Conservation (phyloP, 2,113 vertebrate genomes). For the Pachyramphus minor region DNA sequence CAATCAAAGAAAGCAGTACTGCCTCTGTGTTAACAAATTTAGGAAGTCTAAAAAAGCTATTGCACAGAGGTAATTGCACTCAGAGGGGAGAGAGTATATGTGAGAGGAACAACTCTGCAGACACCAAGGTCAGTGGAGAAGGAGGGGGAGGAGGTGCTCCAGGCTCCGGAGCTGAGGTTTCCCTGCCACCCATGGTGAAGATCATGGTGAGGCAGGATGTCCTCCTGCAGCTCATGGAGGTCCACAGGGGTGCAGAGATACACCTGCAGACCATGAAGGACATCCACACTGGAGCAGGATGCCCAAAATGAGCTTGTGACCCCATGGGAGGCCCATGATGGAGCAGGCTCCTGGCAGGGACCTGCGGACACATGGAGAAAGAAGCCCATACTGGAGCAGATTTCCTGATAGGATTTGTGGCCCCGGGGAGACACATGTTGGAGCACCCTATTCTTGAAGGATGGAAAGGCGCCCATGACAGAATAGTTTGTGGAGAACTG, state of each 20-base stretch:
- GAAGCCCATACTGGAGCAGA: not conserved
- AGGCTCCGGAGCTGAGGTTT: accelerated
- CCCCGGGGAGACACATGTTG: not conserved
- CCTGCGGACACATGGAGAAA: not conserved
- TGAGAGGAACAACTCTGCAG: not conserved
- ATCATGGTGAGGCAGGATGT: not conserved
- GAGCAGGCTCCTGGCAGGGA: not conserved
- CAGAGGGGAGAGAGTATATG: too few species aligned
- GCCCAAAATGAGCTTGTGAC: not conserved
- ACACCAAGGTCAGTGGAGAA: not conserved
- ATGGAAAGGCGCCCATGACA: not conserved
- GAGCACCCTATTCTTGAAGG: not conserved
- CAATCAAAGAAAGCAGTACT: not conserved
- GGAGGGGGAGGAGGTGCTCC: not conserved
- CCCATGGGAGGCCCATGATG: too few species aligned
- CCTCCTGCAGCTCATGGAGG: not conserved
- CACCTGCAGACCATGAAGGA: not conserved
- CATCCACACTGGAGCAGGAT: accelerated
- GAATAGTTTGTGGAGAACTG: not conserved
- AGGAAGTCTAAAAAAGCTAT: not conserved
- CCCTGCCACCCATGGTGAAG: accelerated
- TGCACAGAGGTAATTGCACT: accelerated
- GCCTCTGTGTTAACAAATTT: not conserved
- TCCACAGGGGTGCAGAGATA: not conserved
- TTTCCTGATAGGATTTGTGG: not conserved